Conservation (phyloP, 2,888 invertebrate genomes). For the Scelioninae gen. 1 region DNA sequence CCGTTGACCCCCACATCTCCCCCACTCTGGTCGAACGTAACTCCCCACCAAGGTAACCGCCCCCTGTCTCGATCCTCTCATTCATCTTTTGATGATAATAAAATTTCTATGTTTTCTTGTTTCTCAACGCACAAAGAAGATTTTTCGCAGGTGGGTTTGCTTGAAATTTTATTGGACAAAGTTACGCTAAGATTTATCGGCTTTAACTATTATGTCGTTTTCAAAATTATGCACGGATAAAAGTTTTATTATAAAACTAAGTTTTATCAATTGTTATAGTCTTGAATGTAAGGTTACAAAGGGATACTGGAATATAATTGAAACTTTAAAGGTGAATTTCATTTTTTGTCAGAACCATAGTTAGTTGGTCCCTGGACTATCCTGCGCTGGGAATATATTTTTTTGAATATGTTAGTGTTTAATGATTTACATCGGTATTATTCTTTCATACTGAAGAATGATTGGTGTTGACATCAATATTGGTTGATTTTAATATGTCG, state of each 20-base stretch:
- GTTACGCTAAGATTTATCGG: constrained; percentile 49
- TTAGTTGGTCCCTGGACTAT: too few species aligned
- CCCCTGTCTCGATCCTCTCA: constrained; percentile 43
- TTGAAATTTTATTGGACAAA: constrained; percentile 46
- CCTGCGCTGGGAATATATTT: too few species aligned
- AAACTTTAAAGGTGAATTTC: constrained; percentile 18
- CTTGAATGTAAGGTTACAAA: constrained; percentile 18
- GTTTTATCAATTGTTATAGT: constrained; percentile 46
- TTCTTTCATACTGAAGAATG: too few species aligned
- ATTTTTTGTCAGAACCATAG: constrained; percentile 9
- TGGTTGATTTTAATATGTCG: too few species aligned
- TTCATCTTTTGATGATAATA: constrained; percentile 65
- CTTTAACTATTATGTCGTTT: constrained; percentile 47
- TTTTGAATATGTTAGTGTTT: too few species aligned
- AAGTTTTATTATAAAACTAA: constrained; percentile 52
- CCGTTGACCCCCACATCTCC: constrained; percentile 68
- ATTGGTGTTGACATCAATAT: too few species aligned
- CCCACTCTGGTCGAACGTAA: constrained; percentile 29
- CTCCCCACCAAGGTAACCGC: constrained; percentile 24
- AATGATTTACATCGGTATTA: too few species aligned
- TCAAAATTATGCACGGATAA: constrained; percentile 48
- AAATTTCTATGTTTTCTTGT: constrained; percentile 52
- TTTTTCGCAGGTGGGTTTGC: constrained; percentile 49
- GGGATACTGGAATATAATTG: constrained; percentile 3
- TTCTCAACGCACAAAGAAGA: constrained; percentile 38